Base-by-base conservation (phyloP, 2,888 invertebrate species). In the Epinotia demarniana region DNA sequence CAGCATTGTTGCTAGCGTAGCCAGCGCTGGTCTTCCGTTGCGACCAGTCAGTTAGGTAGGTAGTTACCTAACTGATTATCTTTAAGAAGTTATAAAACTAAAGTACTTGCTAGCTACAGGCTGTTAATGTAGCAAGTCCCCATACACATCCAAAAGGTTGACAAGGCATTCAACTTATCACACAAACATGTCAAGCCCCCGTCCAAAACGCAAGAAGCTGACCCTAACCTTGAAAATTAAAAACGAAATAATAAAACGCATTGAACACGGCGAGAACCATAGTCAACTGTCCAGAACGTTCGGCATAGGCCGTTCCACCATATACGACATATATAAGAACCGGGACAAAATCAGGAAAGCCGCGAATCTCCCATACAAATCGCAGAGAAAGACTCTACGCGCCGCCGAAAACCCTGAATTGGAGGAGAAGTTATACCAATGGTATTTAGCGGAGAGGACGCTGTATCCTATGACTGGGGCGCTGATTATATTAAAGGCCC, bases 261-360 rank as follows among this genome's bases (percentile, higher is more conserved):
- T 75, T 16, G 60, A 75, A 43, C 39, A 39, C 18, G 75, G 75
- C 1, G 75, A 75, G 9, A 58, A 43, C 16, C 71, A 75, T 39
- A 53, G 23, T 12, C 49, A 71, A 16, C 33, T 75, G 1, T 53
- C 70, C 3, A 11, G n/a, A 13, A 64, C 60, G 18, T 75, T 64
- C 60, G 64, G 64, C 11, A 33, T 75, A 13, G 75, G 75, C 0
- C 64, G 75, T 0, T 66, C 75, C 11, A 75, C 75, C 0, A 71
- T 75, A 16, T 75, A 75, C 60, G 75, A 75, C 12, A 75, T 75
- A 0, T 75, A 58, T 49, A 75, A 70, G n/a, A 75, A 75, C 23
- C 19, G 75, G 9, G 23, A 70, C 0, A 60, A 60, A 8, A 75
- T 75, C 39, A 60, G 60, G 18, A 71, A 43, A 5, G 75, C 75